Conservation (phyloP, 2,113 vertebrate genomes). For the Eonycteris spelaea region DNA sequence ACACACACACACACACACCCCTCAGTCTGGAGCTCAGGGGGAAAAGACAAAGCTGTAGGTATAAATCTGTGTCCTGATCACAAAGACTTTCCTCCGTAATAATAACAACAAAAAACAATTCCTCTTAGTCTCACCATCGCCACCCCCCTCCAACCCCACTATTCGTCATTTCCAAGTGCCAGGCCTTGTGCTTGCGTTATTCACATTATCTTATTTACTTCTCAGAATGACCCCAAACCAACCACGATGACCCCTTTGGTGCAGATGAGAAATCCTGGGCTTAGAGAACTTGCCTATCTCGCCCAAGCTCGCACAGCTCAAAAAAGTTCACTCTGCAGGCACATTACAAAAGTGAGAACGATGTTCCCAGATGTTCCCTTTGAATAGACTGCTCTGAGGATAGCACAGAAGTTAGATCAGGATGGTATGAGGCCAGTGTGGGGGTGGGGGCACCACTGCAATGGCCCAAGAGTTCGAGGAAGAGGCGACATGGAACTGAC, state of each 20-base stretch:
- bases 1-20: neutral
- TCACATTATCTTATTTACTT: neutral
- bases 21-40: neutral
- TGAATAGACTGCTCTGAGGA: neutral
- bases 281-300: no score
- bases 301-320: neutral
- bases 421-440: rapidly evolving
- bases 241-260: neutral
- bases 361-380: neutral
- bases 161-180: rapidly evolving
- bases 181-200: neutral
- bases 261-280: neutral
- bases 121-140: neutral
- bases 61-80: neutral
- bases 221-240: neutral
- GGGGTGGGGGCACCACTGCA: neutral
- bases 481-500: neutral
- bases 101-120: neutral
- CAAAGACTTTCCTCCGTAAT: neutral
- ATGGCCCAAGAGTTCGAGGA: neutral
- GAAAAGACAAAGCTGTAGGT: neutral
- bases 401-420: neutral
- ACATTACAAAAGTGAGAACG: neutral
- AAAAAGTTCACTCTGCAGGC: neutral
- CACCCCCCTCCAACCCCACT: no score